Conservation (phyloP, 37 sponge, comb jelly and placozoan genomes). For the Amphimedon queenslandica region DNA sequence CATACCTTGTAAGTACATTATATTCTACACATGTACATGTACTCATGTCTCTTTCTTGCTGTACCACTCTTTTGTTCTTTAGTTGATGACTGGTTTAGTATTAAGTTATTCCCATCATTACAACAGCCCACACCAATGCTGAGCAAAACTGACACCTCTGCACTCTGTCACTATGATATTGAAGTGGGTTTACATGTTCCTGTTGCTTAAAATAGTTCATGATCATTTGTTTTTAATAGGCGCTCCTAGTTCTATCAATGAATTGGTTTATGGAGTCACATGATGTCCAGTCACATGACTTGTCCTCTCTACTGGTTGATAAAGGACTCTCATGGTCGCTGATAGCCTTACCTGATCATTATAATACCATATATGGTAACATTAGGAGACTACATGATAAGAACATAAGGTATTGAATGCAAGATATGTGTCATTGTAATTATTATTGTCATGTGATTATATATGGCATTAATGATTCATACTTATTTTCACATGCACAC, state of each 20-base stretch:
- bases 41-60: neutral
- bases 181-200: constrained; percentile 30
- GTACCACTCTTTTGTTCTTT: neutral
- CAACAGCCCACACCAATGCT: constrained; percentile 13
- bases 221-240: neutral
- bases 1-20: constrained; percentile 25
- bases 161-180: constrained; percentile 55
- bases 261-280: neutral
- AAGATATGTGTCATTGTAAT: too few species aligned
- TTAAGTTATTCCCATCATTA: constrained; percentile 31
- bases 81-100: constrained; percentile 55
- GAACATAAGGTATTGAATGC: neutral
- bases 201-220: too few species aligned
- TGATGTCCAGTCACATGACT: neutral
- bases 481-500: too few species aligned
- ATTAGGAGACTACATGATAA: neutral
- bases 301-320: neutral
- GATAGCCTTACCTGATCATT: neutral
- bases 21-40: too few species aligned
- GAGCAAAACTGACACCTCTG: constrained; percentile 2
- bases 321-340: neutral
- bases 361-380: neutral
- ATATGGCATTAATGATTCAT: too few species aligned
- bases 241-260: neutral
- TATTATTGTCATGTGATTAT: too few species aligned